Evolutionary conservation across 1,140 invertebrate genomes (phyloP).

Genomic region (Leptinotarsa defecta): DNA sequence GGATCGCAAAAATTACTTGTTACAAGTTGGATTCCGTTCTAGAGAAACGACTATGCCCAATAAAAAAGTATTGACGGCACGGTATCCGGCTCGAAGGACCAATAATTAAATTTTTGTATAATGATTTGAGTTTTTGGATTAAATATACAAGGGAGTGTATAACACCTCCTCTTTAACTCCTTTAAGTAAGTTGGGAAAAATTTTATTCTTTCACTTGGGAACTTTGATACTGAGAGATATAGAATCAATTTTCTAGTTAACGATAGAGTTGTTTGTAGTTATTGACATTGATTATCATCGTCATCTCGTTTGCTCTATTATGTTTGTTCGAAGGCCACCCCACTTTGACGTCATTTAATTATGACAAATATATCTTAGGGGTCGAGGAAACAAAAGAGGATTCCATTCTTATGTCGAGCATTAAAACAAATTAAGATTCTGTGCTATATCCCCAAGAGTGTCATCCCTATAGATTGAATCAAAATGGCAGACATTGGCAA

Average conservation of each 20-base stretch:
- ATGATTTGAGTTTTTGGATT: too few species aligned
- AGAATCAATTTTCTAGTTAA: too few species aligned
- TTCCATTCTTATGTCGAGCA: slow-evolving; percentile 27
- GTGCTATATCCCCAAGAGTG: slow-evolving; percentile 44
- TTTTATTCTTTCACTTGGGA: too few species aligned
- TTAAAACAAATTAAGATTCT: slow-evolving; percentile 41
- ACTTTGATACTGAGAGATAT: too few species aligned
- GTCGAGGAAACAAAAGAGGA: slow-evolving; percentile 31
- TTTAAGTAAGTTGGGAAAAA: too few species aligned
- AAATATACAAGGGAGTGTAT: too few species aligned
- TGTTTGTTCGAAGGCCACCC: slow-evolving; percentile 1
- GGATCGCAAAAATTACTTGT: slow-evolving; percentile 21
- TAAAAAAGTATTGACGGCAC: background rate
- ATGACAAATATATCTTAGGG: slow-evolving; percentile 30
- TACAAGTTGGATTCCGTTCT: slow-evolving; percentile 8
- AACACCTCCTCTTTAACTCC: too few species aligned
- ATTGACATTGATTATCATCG: too few species aligned
- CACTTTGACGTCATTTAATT: slow-evolving; percentile 21
- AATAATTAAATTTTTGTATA: background rate
- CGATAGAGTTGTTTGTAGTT: too few species aligned
- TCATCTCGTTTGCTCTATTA: too few species aligned
- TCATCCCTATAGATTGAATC: slow-evolving; percentile 51
- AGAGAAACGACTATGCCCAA: background rate
- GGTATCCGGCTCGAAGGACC: slow-evolving; percentile 8
- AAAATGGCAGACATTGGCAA: slow-evolving; percentile 45